phyloP scores from a whole-genome alignment of 2,113 vertebrate species.

The Apodemus sylvaticus region DNA sequence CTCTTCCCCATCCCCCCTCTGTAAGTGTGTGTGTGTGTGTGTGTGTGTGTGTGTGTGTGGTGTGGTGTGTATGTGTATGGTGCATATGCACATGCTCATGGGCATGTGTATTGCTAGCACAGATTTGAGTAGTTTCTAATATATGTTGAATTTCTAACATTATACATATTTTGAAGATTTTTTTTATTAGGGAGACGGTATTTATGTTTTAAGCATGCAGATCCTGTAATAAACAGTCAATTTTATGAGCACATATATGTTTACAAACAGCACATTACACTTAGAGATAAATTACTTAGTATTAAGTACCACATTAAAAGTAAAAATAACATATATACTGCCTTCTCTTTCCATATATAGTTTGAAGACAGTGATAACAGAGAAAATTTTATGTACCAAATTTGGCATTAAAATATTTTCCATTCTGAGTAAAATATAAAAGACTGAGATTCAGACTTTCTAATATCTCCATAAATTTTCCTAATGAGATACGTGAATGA shows the following conservation, averaged over 20 bases:
- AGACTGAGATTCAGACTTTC: neutral
- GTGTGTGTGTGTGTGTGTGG: too few species aligned
- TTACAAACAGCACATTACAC: neutral
- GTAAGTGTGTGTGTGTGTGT: too few species aligned
- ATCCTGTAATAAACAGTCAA: neutral
- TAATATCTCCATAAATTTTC: neutral
- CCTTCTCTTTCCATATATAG: neutral
- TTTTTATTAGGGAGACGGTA: neutral
- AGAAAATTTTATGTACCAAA: neutral
- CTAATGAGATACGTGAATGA: neutral
- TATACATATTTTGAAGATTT: conserved; percentile 52
- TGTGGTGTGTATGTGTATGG: too few species aligned
- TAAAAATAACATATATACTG: neutral
- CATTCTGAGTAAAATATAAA: neutral
- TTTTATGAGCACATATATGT: conserved; percentile 16
- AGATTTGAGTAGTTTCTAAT: neutral
- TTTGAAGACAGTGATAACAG: neutral
- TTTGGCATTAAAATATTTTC: conserved; percentile 37
- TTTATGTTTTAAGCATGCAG: conserved; percentile 25
- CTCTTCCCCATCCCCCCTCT: neutral
- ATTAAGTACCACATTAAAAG: neutral
- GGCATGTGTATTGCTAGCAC: neutral
- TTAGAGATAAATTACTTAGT: conserved; percentile 18
- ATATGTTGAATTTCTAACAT: conserved; percentile 15
- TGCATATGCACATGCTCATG: too few species aligned